phyloP scores from a whole-genome alignment of 1,140 invertebrate genomes.

The Episyrphus balteatus region DNA sequence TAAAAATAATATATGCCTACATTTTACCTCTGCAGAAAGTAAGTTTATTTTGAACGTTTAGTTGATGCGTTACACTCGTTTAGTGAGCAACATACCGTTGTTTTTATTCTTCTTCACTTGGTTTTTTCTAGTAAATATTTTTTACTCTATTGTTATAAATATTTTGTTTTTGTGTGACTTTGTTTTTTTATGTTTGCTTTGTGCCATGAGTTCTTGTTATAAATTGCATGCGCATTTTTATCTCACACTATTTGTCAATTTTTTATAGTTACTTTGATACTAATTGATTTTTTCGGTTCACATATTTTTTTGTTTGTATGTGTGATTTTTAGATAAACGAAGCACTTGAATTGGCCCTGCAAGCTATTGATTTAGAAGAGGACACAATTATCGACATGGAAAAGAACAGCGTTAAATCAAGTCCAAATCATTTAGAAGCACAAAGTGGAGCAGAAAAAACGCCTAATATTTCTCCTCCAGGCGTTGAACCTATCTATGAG shows the following conservation, averaged over 20 bases:
- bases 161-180: not conserved
- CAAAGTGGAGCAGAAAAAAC: too few relatives aligned
- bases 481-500: constrained; percentile 31
- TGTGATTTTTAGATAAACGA: constrained; percentile 40
- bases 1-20: too few relatives aligned
- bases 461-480: not conserved
- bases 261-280: not conserved
- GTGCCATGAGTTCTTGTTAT: not conserved
- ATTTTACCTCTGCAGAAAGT: too few relatives aligned
- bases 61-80: too few relatives aligned
- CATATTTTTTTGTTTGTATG: not conserved
- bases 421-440: not conserved
- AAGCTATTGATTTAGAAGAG: constrained; percentile 34
- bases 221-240: not conserved
- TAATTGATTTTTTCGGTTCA: not conserved
- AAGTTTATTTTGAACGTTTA: too few relatives aligned
- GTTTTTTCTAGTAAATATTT: too few relatives aligned
- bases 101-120: too few relatives aligned
- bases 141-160: too few relatives aligned
- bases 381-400: constrained; percentile 6
- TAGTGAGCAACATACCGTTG: too few relatives aligned
- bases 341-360: constrained; percentile 47
- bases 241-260: not conserved
- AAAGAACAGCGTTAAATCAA: not conserved
- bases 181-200: not conserved